Base-by-base conservation (phyloP, 2,797 vertebrate genomes). In the Anguilla anguilla region DNA sequence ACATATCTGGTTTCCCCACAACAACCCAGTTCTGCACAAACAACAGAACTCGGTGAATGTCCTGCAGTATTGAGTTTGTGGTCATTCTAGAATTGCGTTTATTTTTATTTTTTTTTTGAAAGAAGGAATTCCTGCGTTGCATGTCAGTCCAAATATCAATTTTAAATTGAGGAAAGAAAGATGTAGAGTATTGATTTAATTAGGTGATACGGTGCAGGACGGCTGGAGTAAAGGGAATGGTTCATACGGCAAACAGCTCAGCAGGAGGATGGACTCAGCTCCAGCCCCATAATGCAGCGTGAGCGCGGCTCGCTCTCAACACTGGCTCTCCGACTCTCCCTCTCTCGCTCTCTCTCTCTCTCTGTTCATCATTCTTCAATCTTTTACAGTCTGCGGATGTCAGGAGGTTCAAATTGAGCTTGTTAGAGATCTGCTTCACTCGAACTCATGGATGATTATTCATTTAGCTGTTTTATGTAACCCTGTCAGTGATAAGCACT, bases 401-500 rank as follows among this genome's bases (percentile, higher is more conserved):
- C 96, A 96, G 96, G 94, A 96, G 96, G 95, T 96, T 96, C 95
- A 96, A 96, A 97, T 97, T 95, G 96, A 96, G 97, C 97, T 97
- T 97, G 97, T 98, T 98, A 98, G 97, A 97, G 96, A 96, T 97
- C 97, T 96, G 97, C 97, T 97, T 97, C 96, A 97, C 96, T 97
- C 96, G 97, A 97, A 98, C 97, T 98, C 96, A 95, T 96, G 97
- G 96, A 98, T 98, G 97, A 98, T 98, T 98, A 98, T 98, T 99
- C 97, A 98, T 98, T 98, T 98, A 98, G 97, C 97, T 96, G 96
- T 97, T 97, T 97, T 97, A 97, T 96, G 96, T 97, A 97, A 97
- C 96, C 96, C 94, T 96, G 96, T 97, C 96, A 96, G 96, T 96
- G 96, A 97, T 97, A 97, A 97, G 96, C 96, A 96, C 96, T 97